Conservation (phyloP, 2,888 invertebrate genomes). For the Cephus spinipes region DNA sequence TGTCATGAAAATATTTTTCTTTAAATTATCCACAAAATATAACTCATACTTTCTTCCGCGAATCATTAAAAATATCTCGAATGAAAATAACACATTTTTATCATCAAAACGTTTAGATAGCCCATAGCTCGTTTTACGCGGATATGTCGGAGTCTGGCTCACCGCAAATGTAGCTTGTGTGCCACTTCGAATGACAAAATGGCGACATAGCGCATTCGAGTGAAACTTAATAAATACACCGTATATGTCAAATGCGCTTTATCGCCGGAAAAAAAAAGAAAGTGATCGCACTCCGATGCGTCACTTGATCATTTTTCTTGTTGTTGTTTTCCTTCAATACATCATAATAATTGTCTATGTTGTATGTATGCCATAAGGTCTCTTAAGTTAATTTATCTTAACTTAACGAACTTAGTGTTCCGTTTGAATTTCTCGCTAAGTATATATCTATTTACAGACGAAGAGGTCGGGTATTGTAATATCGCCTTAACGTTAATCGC, state of each 20-base stretch:
- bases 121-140: too few species aligned
- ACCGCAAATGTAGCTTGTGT: slow-evolving; percentile 38
- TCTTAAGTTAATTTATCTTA: slow-evolving; percentile 7
- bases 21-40: too few species aligned
- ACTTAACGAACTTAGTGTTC: slow-evolving; percentile 36
- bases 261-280: slow-evolving; percentile 34
- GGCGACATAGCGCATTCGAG: slow-evolving; percentile 51
- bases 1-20: too few species aligned
- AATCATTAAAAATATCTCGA: too few species aligned
- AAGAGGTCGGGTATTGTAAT: slow-evolving; percentile 21
- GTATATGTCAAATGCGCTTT: slow-evolving; percentile 49
- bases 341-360: slow-evolving; percentile 21
- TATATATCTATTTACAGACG: slow-evolving; percentile 48
- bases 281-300: slow-evolving; percentile 10
- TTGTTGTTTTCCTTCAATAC: slow-evolving; percentile 26
- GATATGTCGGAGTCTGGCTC: background rate
- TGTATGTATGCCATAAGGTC: slow-evolving; percentile 22
- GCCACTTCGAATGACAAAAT: slow-evolving; percentile 32
- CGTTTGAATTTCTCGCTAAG: slow-evolving; percentile 39
- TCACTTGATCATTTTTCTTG: slow-evolving; percentile 24
- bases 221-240: slow-evolving; percentile 54
- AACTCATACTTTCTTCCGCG: too few species aligned
- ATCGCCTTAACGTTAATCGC: background rate
- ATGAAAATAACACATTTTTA: too few species aligned
- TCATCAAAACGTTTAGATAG: too few species aligned